Evolutionary conservation across 2,888 invertebrate species (phyloP), one percentile per base, ranked within the genome.

Genomic region (Monochamus alternatus): DNA sequence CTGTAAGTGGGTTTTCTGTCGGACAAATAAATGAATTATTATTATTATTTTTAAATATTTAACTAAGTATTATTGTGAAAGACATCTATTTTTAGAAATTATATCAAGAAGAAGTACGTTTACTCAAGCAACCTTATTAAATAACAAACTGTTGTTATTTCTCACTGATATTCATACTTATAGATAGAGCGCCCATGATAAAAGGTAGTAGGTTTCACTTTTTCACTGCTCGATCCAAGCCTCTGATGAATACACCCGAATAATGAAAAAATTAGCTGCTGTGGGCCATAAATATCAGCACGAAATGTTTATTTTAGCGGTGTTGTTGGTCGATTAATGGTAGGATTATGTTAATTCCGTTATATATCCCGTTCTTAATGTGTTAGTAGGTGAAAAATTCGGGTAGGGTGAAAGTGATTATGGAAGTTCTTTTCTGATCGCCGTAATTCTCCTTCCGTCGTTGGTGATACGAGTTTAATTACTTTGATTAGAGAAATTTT

Each of bases 241-340:
- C 59, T 58, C 32, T 69, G 59, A 69, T 59, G 59, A 44, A 69
- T 69, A 69, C 30, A 69, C 59, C 58, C 59, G 68, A 59, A 69
- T 69, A 69, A 59, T 69, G 68, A 22, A 44, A 47, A 69, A 59
- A 58, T 69, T 69, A 59, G 68, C 59, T 55, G 31, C 59, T 43
- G 43, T 30, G 43, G 30, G 38, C 59, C 62, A 71, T 52, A 71
- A 63, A 71, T 71, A 71, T 63, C 43, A 51, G 63, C 71, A 71
- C 71, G 71, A 71, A 71, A 71, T 71, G 63, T 63, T 71, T 65
- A 60, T 73, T 65, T 73, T 59, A 59, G 44, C 58, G 7, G 58
- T 38, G 22, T 43, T 58, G 73, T 52, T 71, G 31, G 14, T 51
- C 63, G 63, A 71, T 71, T 62, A 71, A 71, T 63, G 51, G 51